Conservation (phyloP, 2,888 invertebrate species). For the Argyresthia albistria region DNA sequence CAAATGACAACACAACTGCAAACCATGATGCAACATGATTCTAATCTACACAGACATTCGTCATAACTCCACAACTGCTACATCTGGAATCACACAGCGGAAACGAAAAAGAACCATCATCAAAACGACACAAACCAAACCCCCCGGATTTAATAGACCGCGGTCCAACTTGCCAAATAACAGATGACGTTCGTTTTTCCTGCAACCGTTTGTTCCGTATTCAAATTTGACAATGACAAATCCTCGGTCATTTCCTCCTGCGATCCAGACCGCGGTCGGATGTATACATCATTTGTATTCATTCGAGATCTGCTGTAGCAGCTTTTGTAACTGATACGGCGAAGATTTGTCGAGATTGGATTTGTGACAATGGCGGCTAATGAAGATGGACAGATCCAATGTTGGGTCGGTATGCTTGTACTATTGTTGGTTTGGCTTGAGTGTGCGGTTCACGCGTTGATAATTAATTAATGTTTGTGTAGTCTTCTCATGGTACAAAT, state of each 20-base stretch:
- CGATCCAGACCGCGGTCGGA: slow-evolving; percentile 34
- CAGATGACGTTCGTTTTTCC: slow-evolving; percentile 65
- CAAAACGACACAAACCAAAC: neutral
- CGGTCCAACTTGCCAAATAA: slow-evolving; percentile 20
- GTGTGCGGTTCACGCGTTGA: too few relatives aligned
- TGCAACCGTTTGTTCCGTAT: slow-evolving; percentile 53
- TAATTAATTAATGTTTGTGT: too few relatives aligned
- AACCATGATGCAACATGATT: neutral
- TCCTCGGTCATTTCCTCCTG: slow-evolving; percentile 59
- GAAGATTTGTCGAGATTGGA: slow-evolving; percentile 15
- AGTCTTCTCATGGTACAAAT: too few relatives aligned
- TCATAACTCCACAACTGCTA: too few relatives aligned
- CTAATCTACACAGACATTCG: too few relatives aligned
- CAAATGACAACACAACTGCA: neutral
- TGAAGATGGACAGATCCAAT: neutral
- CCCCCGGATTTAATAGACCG: slow-evolving; percentile 2
- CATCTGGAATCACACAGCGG: too few relatives aligned
- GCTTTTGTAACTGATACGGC: too few relatives aligned
- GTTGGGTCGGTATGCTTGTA: too few relatives aligned
- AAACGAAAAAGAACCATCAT: too few relatives aligned
- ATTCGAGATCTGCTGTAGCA: slow-evolving; percentile 18
- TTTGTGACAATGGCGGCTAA: slow-evolving; percentile 7
- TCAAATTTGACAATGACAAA: slow-evolving; percentile 69
- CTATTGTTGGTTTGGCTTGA: too few relatives aligned
- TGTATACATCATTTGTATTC: slow-evolving; percentile 64